Evolutionary conservation across 2,113 vertebrate species (phyloP).

Genomic region (Oryzias celebensis): DNA sequence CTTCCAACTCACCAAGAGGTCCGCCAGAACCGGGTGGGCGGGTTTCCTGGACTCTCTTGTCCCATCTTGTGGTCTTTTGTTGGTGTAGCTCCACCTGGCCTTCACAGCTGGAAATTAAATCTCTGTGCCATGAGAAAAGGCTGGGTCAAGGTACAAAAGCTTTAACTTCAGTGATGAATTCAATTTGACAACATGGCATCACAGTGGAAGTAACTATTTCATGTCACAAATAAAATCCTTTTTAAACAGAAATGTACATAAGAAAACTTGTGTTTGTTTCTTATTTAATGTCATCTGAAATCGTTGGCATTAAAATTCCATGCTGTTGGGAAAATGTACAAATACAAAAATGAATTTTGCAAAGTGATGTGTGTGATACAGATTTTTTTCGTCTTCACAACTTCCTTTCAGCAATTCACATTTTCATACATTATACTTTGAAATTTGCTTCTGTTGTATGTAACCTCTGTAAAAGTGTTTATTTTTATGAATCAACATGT

Average conservation of each 20-base stretch:
- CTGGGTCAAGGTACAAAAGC: neutral
- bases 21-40: constrained; percentile 56
- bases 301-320: neutral
- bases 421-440: too few relatives aligned
- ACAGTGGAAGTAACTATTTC: too few relatives aligned
- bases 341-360: neutral
- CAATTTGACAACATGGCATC: too few relatives aligned
- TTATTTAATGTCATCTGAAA: too few relatives aligned
- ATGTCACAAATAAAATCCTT: neutral
- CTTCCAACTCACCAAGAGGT: constrained; percentile 65
- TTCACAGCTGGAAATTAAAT: constrained; percentile 1
- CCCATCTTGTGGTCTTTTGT: constrained; percentile 39
- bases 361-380: too few relatives aligned
- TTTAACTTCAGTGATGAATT: too few relatives aligned
- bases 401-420: too few relatives aligned
- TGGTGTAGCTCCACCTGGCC: constrained; percentile 12
- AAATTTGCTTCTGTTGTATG: too few relatives aligned
- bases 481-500: too few relatives aligned
- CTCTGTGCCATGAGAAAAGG: neutral
- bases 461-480: too few relatives aligned
- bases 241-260: neutral
- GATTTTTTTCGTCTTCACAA: too few relatives aligned
- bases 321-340: neutral
- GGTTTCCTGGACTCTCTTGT: constrained; percentile 58
- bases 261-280: too few relatives aligned